Evolutionary conservation across 2,888 invertebrate genomes (phyloP), one percentile per base, ranked within the genome.

Genomic region (Plagodis dolabraria): DNA sequence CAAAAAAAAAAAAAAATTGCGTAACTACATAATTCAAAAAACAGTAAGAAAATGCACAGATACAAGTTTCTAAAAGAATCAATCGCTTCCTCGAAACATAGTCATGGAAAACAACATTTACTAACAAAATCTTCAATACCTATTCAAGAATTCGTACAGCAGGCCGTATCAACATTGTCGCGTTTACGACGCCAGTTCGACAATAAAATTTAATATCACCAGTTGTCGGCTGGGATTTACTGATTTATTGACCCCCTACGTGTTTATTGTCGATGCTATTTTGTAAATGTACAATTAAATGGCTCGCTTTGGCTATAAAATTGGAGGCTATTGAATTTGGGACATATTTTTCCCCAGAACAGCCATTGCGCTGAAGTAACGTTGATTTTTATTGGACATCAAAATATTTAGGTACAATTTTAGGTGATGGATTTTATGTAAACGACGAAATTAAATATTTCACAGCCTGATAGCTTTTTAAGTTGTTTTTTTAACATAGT

Each of bases 151-250:
- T 11, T 48, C 45, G 36, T 53, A 50, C 47, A 42, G 43, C 11
- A 46, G 42, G 8, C 53, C 46, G 9, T 12, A 11, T 33, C 36
- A 67, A 74, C 75, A 73, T 68, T 74, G 75, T 71, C 65, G 7
- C 45, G 69, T 78, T 80, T 80, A 80, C 78, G 80, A 77, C 70
- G 61, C 68, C 68, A 71, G 70, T 73, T 68, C 69, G 69, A 67
- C 72, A 75, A 79, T 82, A 80, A 82, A 80, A 82, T 80, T 77
- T 81, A 80, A 69, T 68, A 71, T 65, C 63, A 47, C 60, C 64
- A 57, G 55, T 64, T 69, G 68, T 67, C 62, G 66, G 60, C 58
- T 63, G 63, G 75, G 68, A 72, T 77, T 77, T 75, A 63, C 60
- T 69, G 65, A 77, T 78, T 76, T 78, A 77, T 74, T 69, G 76